phyloP scores from a whole-genome alignment of 2,888 invertebrate genomes.

The Pachymerium ferrugineum region DNA sequence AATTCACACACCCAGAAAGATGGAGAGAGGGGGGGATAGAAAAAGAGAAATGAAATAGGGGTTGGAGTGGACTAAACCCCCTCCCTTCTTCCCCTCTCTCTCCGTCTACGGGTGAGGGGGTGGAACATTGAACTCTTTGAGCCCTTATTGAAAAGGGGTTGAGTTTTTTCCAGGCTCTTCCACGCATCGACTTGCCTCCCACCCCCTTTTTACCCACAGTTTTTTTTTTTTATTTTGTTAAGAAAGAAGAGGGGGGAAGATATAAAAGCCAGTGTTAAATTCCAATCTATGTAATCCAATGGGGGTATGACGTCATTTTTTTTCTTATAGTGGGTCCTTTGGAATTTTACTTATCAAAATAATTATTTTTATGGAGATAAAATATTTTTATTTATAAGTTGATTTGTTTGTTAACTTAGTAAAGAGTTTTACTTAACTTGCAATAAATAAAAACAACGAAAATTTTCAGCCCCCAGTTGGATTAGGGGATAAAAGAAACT shows the following conservation, averaged over 20 bases:
- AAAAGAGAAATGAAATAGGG: conserved; percentile 21
- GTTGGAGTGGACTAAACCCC: conserved; percentile 18
- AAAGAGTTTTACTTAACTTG: neutral
- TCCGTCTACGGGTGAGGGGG: conserved; percentile 18
- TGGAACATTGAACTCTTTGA: conserved; percentile 21
- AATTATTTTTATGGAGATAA: neutral
- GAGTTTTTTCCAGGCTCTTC: conserved; percentile 6
- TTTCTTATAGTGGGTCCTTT: neutral
- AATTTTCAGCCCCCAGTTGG: neutral
- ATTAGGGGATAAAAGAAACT: conserved; percentile 13
- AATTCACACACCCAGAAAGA: conserved; percentile 13
- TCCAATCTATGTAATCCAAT: conserved; percentile 16
- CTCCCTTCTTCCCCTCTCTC: conserved; percentile 11
- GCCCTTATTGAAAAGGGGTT: conserved; percentile 10
- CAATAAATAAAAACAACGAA: neutral
- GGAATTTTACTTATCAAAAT: neutral
- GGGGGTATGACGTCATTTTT: neutral
- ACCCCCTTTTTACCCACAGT: neutral
- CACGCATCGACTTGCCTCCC: neutral
- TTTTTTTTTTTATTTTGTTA: neutral
- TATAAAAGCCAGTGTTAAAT: conserved; percentile 21
- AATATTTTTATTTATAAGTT: neutral
- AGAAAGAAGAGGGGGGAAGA: neutral
- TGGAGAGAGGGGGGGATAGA: too few species aligned
- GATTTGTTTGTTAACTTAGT: neutral